Evolutionary conservation across 2,113 vertebrate genomes (phyloP).

Genomic region (Pitta sordida): DNA sequence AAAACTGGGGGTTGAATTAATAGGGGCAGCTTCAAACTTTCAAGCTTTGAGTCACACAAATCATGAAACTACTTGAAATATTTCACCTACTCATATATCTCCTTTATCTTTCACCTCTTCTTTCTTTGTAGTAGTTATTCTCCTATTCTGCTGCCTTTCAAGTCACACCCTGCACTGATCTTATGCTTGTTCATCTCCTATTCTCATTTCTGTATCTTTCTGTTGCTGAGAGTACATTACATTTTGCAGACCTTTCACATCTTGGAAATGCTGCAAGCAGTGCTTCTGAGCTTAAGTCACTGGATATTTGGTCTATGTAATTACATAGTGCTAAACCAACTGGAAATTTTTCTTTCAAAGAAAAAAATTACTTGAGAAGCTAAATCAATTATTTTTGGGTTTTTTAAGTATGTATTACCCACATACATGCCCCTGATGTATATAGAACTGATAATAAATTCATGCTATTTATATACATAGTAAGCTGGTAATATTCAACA

Average conservation of each 20-base stretch:
- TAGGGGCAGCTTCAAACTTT: neutral
- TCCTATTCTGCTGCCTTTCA: conserved; percentile 3
- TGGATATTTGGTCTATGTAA: neutral
- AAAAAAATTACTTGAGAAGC: neutral
- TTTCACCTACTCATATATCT: neutral
- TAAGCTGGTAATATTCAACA: neutral
- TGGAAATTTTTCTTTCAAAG: neutral
- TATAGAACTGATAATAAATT: neutral
- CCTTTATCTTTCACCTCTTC: conserved; percentile 34
- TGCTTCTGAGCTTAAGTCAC: neutral
- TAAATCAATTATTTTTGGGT: neutral
- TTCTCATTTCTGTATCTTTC: neutral
- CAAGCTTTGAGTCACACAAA: conserved; percentile 10
- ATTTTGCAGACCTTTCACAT: neutral
- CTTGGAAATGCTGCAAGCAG: neutral
- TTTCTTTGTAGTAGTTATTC: neutral
- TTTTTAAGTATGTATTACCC: neutral
- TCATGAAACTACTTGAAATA: conserved; percentile 10
- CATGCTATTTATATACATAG: neutral
- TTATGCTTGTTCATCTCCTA: neutral
- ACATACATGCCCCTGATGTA: neutral
- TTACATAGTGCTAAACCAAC: neutral
- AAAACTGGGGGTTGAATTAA: neutral
- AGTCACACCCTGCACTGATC: neutral
- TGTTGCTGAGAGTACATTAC: neutral